Evolutionary conservation across 2,797 vertebrate species (phyloP), one percentile per base, ranked within the genome.

Genomic region (Acomys russatus): DNA sequence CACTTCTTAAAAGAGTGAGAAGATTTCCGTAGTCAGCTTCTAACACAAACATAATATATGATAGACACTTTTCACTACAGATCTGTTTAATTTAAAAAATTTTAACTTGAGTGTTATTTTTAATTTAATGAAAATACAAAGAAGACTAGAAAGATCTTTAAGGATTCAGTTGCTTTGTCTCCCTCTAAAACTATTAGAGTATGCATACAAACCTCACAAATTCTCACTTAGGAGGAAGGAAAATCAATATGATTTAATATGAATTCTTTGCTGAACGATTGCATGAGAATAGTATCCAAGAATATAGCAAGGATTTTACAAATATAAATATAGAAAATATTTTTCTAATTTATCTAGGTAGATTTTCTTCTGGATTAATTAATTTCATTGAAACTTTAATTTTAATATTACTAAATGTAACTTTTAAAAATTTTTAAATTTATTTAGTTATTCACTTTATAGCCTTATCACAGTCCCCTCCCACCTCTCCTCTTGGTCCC

Each of bases 11-110:
- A 89, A 18, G 70, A 70, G 9, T 83, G 77, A 63, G 9, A 90
- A 88, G 80, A 82, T 93, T 84, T 20, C 61, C 70, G 38, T 78
- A 74, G 87, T 90, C 23, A 78, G 9, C 88, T 84, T 94, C 17
- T 64, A 33, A 23, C 25, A 70, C 0, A 30, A 54, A 85, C 92
- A 35, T 80, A 78, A 25, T 54, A 38, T 33, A 30, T 90, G 78
- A 1, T 12, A 90, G 61, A 15, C 1, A 54, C 6, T 1, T 0
- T 64, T 49, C 2, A 4, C 5, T 70, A 68, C 38, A 90, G 17
- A 76, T 77, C 14, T 70, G 4, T 3, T 83, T 33, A 91, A 74
- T 49, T 44, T 91, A 89, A 59, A n/a, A 15, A 12, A 90, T 51
- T 38, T 49, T 51, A 94, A 87, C 11, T 3, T 56, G 9, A 33